Conservation (phyloP, 1,140 invertebrate genomes). For the Macrocentrus cingulum region DNA sequence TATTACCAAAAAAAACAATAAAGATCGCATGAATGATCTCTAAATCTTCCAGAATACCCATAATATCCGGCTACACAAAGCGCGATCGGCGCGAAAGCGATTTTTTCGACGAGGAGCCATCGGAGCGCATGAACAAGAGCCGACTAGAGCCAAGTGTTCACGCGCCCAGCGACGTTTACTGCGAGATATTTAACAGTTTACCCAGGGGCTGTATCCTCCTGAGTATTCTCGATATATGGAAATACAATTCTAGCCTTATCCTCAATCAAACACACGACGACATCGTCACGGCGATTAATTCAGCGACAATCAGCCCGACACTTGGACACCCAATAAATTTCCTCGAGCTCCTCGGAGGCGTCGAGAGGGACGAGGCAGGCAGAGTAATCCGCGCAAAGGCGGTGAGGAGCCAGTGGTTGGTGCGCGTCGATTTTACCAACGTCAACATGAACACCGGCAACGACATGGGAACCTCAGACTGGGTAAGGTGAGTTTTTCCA, state of each 20-base stretch:
- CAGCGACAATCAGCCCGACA: constrained; percentile 62
- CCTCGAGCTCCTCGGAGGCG: constrained; percentile 65
- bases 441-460: constrained; percentile 68
- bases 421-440: constrained; percentile 68
- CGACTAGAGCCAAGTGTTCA: constrained; percentile 61
- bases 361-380: constrained; percentile 62
- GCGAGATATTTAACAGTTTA: constrained; percentile 61
- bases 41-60: constrained; percentile 47
- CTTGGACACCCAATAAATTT: constrained; percentile 69
- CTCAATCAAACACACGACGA: constrained; percentile 62
- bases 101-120: constrained; percentile 47
- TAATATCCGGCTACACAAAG: constrained; percentile 35
- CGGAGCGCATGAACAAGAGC: constrained; percentile 30
- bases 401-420: constrained; percentile 66
- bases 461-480: constrained; percentile 71
- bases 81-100: constrained; percentile 41
- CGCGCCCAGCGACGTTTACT: constrained; percentile 61
- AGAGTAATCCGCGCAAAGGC: constrained; percentile 67
- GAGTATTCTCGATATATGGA: constrained; percentile 74
- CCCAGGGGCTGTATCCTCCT: constrained; percentile 63
- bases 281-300: constrained; percentile 66
- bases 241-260: constrained; percentile 62
- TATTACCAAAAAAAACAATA: constrained; percentile 12
- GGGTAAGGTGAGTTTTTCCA: constrained; percentile 60
- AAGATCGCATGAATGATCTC: background rate